These are phyloP conservation scores for Strigops habroptila DNA, from an alignment of 2,113 vertebrate species.

Conservation along the genomic window DNA sequence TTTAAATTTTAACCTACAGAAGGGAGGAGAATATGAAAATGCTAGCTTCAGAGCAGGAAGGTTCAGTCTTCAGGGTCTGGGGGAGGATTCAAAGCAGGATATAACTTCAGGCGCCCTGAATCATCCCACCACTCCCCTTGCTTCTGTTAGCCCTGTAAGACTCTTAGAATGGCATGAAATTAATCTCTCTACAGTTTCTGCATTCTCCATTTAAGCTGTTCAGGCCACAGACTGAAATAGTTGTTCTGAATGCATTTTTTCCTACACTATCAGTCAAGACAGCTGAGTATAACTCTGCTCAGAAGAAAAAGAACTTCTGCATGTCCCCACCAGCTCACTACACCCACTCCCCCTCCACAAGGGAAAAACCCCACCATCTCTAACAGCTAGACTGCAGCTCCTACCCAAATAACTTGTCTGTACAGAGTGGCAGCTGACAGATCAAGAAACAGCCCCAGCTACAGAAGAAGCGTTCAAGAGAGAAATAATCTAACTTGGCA, in stretches of 20 bases:
- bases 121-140: not conserved
- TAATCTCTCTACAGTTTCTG: not conserved
- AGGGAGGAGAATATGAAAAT: not conserved
- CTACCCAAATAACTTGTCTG: not conserved
- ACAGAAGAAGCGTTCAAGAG: not conserved
- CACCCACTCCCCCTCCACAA: not conserved
- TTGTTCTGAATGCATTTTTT: not conserved
- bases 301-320: not conserved
- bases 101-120: not conserved
- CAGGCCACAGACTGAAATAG: not conserved
- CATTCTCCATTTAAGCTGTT: not conserved
- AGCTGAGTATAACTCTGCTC: not conserved
- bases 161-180: not conserved
- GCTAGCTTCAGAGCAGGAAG: not conserved
- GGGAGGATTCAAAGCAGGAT: not conserved
- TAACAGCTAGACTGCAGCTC: not conserved
- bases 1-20: not conserved
- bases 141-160: accelerated
- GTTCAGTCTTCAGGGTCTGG: not conserved
- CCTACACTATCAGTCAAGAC: not conserved
- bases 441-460: not conserved
- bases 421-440: not conserved
- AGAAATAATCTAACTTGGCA: not conserved
- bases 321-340: not conserved
- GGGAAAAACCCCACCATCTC: not conserved